These are phyloP conservation scores for Osmoderma eremita DNA, from an alignment of 2,888 invertebrate species.

Conservation along the genomic window DNA sequence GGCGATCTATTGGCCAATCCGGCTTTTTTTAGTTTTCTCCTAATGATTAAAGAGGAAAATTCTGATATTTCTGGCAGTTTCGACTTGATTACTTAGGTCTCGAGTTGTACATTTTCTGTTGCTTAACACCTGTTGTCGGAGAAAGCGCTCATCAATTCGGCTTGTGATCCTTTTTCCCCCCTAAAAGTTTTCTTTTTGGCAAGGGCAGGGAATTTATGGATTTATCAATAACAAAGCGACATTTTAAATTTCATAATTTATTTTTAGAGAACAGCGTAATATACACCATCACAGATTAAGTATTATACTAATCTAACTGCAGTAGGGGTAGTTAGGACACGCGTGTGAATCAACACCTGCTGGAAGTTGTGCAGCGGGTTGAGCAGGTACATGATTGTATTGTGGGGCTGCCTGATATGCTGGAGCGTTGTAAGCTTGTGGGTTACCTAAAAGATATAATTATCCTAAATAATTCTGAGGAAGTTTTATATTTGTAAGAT, in stretches of 20 bases:
- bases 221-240: neutral
- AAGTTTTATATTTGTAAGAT: neutral
- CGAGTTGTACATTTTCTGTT: no score
- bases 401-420: constrained; percentile 50
- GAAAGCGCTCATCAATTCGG: no score
- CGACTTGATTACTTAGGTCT: no score
- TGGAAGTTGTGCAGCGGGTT: constrained; percentile 55
- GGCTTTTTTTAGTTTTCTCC: no score
- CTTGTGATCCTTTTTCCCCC: no score
- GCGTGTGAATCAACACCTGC: constrained; percentile 61
- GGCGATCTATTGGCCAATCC: no score
- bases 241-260: constrained; percentile 24
- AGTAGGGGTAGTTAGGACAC: constrained; percentile 64
- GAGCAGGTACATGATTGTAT: constrained; percentile 45
- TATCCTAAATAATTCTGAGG: neutral
- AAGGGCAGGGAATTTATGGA: no score
- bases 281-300: constrained; percentile 39
- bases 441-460: constrained; percentile 30
- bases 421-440: constrained; percentile 41
- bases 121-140: no score
- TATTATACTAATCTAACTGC: constrained; percentile 52
- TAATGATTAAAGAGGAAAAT: no score
- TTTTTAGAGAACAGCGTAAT: constrained; percentile 32
- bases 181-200: no score
- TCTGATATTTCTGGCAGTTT: no score